A percentile compares a stretch with the other conserved stretches of the same genome.
These are phyloP conservation scores for Micromussa lordhowensis DNA, from an alignment of 92 coral and sea anemone genomes.

Conservation along the genomic window DNA sequence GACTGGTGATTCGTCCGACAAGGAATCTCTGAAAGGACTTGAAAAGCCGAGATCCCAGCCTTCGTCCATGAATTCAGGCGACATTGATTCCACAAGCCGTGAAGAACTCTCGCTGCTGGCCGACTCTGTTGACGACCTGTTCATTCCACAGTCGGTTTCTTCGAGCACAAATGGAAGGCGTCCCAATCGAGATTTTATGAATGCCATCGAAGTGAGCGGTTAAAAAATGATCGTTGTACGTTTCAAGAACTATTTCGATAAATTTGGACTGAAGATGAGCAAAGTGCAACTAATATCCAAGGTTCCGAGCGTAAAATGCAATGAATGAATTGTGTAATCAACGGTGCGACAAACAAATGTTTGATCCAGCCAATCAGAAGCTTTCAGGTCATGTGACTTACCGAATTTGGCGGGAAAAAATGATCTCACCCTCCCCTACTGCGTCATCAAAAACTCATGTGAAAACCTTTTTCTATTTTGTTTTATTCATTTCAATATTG, in stretches of 20 bases:
- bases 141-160: conserved; percentile 37
- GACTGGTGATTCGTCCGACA: conserved; percentile 80
- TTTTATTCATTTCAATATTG: not conserved
- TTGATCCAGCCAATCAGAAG: conserved; percentile 40
- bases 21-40: conserved; percentile 74
- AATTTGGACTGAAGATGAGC: conserved; percentile 6
- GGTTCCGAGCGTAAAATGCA: not conserved
- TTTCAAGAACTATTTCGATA: conserved; percentile 37
- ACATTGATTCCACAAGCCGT: conserved; percentile 26
- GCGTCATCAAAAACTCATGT: not conserved
- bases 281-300: conserved; percentile 25
- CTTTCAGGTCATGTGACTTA: conserved; percentile 32
- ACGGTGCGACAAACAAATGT: conserved; percentile 36
- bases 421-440: conserved; percentile 12
- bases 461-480: not conserved
- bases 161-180: conserved; percentile 49
- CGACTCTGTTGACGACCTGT: conserved; percentile 29
- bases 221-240: not conserved
- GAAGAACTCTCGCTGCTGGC: conserved; percentile 23
- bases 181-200: conserved; percentile 37
- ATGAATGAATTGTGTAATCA: conserved; percentile 1
- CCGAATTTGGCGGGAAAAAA: conserved; percentile 44
- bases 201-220: conserved; percentile 32
- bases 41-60: conserved; percentile 90
- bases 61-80: conserved; percentile 74